These are phyloP conservation scores for Caranx ignobilis DNA, from an alignment of 2,113 vertebrate genomes.

Conservation along the genomic window DNA sequence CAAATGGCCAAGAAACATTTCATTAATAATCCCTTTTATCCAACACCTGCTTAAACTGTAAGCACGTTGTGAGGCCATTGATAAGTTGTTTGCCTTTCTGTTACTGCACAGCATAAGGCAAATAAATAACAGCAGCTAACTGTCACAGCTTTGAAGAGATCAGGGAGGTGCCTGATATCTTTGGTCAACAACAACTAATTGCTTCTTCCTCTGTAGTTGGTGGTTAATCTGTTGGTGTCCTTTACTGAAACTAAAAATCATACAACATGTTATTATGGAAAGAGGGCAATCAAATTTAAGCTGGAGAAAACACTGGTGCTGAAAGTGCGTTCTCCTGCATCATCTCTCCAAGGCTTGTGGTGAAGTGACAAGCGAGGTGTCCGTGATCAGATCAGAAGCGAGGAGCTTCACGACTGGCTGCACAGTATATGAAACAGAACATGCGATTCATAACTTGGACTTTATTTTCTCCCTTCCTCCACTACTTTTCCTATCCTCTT, in stretches of 20 bases:
- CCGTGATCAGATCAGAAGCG: not conserved
- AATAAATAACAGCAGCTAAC: conserved; percentile 48
- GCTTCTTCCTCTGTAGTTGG: conserved; percentile 20
- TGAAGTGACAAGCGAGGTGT: conserved; percentile 2
- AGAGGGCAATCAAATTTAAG: not conserved
- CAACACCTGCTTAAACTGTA: conserved; percentile 28
- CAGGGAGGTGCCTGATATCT: conserved; percentile 41
- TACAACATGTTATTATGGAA: not conserved
- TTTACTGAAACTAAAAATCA: conserved; percentile 2
- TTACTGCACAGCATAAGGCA: conserved; percentile 44
- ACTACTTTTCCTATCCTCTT: not conserved
- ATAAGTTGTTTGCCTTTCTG: conserved; percentile 12
- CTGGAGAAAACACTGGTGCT: not conserved
- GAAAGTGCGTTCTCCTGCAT: not conserved
- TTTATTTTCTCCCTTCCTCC: not conserved
- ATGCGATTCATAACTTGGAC: not conserved
- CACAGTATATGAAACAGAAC: conserved; percentile 9
- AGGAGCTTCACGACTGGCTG: not conserved
- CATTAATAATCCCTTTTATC: conserved; percentile 32
- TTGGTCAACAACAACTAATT: conserved; percentile 25
- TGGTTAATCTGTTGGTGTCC: conserved; percentile 1
- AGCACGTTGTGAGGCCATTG: conserved; percentile 15
- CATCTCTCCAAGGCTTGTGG: not conserved
- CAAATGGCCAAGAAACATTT: conserved; percentile 24
- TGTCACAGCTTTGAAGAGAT: conserved; percentile 41